These are phyloP conservation scores for Tenthredo amoena DNA, from an alignment of 2,888 invertebrate genomes.

Conservation along the genomic window DNA sequence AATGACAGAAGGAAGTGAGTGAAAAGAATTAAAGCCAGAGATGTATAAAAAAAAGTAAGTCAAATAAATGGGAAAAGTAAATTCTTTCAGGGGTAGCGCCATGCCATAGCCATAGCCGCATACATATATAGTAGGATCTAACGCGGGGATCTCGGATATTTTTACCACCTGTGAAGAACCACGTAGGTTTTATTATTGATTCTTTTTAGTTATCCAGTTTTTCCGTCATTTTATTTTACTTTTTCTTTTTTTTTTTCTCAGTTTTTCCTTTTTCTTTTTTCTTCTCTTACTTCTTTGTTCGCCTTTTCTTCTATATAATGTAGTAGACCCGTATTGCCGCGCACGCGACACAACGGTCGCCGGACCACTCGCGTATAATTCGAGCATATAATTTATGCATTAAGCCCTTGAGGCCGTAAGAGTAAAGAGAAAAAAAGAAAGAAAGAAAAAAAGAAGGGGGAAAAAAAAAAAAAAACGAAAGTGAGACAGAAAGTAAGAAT, in stretches of 20 bases:
- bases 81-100: background rate
- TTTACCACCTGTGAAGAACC: constrained; percentile 43
- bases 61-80: constrained; percentile 21
- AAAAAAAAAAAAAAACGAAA: background rate
- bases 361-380: constrained; percentile 15
- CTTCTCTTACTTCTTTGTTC: background rate
- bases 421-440: background rate
- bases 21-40: background rate
- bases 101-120: background rate
- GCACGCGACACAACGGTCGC: constrained; percentile 24
- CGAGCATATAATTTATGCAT: constrained; percentile 49
- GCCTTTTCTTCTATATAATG: background rate
- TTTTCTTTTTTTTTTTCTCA: background rate
- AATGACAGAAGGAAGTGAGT: constrained; percentile 1
- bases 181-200: constrained; percentile 18
- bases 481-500: background rate
- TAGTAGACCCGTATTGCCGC: constrained; percentile 8
- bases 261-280: background rate
- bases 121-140: background rate
- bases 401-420: constrained; percentile 30
- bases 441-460: background rate
- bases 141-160: constrained; percentile 26
- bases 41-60: constrained; percentile 26
- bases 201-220: constrained; percentile 9
- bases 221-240: background rate